Base-by-base conservation (phyloP, 2,888 invertebrate species). In the Dendrolimus pini region DNA sequence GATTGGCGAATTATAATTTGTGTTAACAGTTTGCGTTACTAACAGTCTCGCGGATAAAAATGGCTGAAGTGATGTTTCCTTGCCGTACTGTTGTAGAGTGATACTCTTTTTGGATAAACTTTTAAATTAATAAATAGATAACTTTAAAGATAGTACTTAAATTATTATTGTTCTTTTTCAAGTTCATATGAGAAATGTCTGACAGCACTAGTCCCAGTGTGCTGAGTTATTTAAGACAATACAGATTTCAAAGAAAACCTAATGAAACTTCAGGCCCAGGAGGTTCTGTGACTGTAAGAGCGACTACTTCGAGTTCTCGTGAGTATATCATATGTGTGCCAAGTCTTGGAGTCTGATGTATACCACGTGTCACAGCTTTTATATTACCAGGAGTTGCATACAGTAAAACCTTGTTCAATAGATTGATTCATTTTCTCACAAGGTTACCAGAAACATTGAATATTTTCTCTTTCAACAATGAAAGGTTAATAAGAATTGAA, bases 171-270 rank as follows among this genome's bases (percentile, higher is more conserved):
- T 70, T 66, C 65, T 64, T 47, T 30, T 30, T 30, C 30, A 30
- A 47, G 12, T 47, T 47, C 47, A 47, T 8, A 47, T 47, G 47
- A 47, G 82, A 74, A 66, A 90, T 90, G 90, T 87, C 89, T 65
- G 85, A 89, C 70, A 81, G 82, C 69, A 83, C 82, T 69, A 93
- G 92, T 72, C 92, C 93, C 56, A 93, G 91, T 77, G 85, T 93
- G 69, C 83, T 93, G 74, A 93, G 92, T 80, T 92, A 93, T 82
- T 86, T 95, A 67, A 91, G 94, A 71, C 93, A 93, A 76, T 95
- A 94, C 77, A 92, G 94, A 73, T 94, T 94, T 80, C 93, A 94
- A 78, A 94, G 92, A 80, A 94, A 93, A 85, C 87, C 88, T 56
- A 85, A 76, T 70, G 84, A 65, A 62, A 65, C 78, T 70, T 75